Percentiles rank a stretch among this genome's conserved stretches.
phyloP scores from a whole-genome alignment of 2,113 vertebrate genomes.

The Hoplias malabaricus region DNA sequence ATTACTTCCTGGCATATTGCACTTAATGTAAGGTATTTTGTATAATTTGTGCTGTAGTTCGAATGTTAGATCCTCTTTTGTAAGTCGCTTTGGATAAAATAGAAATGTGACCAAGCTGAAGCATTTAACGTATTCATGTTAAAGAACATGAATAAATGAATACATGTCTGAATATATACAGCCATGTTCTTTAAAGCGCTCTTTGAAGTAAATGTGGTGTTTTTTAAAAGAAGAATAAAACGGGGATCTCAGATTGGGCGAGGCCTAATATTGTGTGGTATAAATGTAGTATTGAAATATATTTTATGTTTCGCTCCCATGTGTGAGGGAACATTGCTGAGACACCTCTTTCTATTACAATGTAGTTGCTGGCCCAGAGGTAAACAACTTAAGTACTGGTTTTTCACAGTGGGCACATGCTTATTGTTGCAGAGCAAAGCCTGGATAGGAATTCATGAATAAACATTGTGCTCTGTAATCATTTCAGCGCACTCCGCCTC shows the following conservation, averaged over 20 bases:
- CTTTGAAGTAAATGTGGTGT: not conserved
- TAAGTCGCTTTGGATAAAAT: too few species aligned
- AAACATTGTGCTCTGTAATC: slow-evolving; percentile 61
- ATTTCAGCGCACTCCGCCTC: slow-evolving; percentile 51
- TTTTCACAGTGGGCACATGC: slow-evolving; percentile 26
- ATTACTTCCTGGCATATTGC: too few species aligned
- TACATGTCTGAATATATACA: too few species aligned
- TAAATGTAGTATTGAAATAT: too few species aligned
- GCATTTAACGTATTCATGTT: too few species aligned
- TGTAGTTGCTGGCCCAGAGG: not conserved
- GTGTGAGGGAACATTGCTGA: too few species aligned
- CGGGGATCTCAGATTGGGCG: not conserved
- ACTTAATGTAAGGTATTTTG: too few species aligned
- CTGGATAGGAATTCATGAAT: slow-evolving; percentile 56
- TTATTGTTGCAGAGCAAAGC: slow-evolving; percentile 52
- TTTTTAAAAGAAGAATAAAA: not conserved
- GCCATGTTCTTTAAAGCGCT: not conserved
- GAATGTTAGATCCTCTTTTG: too few species aligned
- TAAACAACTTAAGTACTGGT: not conserved
- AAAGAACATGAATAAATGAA: too few species aligned
- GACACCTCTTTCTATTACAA: not conserved
- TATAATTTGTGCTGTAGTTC: too few species aligned
- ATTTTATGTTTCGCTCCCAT: too few species aligned
- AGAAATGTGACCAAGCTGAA: too few species aligned
- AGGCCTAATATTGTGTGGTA: not conserved